phyloP scores from a whole-genome alignment of 1,140 invertebrate species.

The Calephelis virginiensis region DNA sequence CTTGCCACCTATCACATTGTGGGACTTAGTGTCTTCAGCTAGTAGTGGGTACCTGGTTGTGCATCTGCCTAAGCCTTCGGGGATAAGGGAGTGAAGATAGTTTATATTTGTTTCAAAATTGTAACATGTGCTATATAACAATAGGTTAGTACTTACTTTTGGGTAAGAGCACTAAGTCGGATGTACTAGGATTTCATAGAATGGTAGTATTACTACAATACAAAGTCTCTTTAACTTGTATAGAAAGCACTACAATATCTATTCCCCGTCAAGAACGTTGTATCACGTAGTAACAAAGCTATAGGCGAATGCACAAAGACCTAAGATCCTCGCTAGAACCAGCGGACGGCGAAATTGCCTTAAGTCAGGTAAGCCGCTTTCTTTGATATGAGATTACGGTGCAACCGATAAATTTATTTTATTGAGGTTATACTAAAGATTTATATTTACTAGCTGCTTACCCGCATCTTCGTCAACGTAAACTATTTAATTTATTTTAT shows the following conservation, averaged over 20 bases:
- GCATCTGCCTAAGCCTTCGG: too few species aligned
- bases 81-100: too few species aligned
- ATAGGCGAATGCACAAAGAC: conserved; percentile 44
- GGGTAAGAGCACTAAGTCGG: too few species aligned
- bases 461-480: not conserved
- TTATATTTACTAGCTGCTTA: not conserved
- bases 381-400: conserved; percentile 55
- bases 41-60: too few species aligned
- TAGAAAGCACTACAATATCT: conserved; percentile 12
- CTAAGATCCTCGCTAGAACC: conserved; percentile 51
- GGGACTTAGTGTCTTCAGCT: too few species aligned
- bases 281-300: conserved; percentile 9
- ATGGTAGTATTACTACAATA: too few species aligned
- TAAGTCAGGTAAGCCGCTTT: conserved; percentile 68
- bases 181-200: too few species aligned
- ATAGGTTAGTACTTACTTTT: too few species aligned
- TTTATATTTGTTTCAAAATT: too few species aligned
- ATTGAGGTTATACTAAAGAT: conserved; percentile 25
- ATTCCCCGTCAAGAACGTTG: conserved; percentile 18
- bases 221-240: not conserved
- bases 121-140: too few species aligned
- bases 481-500: too few species aligned
- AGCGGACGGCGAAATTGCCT: conserved; percentile 71
- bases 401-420: conserved; percentile 28
- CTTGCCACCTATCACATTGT: too few species aligned